Evolutionary conservation across 1,140 invertebrate species (phyloP).

Genomic region (Zaprionus ghesquierei): DNA sequence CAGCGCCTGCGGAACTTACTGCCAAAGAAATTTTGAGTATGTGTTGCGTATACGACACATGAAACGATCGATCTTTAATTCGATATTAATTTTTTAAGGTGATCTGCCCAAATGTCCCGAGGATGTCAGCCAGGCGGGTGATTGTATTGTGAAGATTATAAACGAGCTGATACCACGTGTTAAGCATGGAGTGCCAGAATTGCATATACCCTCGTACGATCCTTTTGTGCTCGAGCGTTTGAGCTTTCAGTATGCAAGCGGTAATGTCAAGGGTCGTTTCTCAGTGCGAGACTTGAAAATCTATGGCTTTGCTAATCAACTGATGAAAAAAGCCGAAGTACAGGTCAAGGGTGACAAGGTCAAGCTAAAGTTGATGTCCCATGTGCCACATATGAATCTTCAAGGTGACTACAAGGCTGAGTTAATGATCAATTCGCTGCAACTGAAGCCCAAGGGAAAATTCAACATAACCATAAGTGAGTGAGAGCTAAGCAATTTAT

Average conservation of each 20-base stretch:
- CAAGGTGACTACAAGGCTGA: constrained; percentile 77
- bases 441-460: constrained; percentile 69
- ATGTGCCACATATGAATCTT: constrained; percentile 59
- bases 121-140: constrained; percentile 47
- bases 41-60: constrained; percentile 8
- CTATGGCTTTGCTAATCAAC: constrained; percentile 51
- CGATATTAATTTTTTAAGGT: neutral
- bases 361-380: constrained; percentile 29
- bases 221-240: constrained; percentile 61
- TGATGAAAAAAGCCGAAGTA: constrained; percentile 44
- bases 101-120: constrained; percentile 55
- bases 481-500: constrained; percentile 7
- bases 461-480: constrained; percentile 76
- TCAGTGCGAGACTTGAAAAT: constrained; percentile 56
- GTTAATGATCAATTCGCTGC: constrained; percentile 65
- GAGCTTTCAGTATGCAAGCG: constrained; percentile 64
- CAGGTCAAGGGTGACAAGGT: constrained; percentile 50
- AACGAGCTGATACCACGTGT: constrained; percentile 53
- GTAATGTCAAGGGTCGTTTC: constrained; percentile 57
- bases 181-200: constrained; percentile 46
- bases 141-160: constrained; percentile 62
- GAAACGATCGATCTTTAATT: neutral
- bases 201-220: constrained; percentile 72
- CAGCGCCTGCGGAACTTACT: constrained; percentile 29
- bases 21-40: constrained; percentile 14